Conservation (phyloP, 2,888 invertebrate genomes). For the Drosophila bunnanda region DNA sequence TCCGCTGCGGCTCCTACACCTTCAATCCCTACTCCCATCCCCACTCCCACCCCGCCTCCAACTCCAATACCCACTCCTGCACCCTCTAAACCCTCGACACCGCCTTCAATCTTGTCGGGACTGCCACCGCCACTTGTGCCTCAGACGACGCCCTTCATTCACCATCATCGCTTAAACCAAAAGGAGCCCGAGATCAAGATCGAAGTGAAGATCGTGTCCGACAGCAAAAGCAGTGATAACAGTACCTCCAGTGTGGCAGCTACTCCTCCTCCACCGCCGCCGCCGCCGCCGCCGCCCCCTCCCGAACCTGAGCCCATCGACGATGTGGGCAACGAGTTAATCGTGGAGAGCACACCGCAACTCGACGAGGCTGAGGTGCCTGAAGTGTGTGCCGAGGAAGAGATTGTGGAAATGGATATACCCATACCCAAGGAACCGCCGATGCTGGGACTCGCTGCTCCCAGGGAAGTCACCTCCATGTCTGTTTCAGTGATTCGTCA, state of each 20-base stretch:
- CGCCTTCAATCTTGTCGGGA: conserved; percentile 48
- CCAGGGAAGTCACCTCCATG: conserved; percentile 7
- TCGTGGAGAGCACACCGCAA: conserved; percentile 74
- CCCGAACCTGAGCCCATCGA: conserved; percentile 56
- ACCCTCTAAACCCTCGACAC: conserved; percentile 38
- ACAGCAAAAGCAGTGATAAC: conserved; percentile 60
- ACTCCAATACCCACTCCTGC: neutral
- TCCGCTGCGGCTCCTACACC: neutral
- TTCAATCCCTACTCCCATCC: neutral
- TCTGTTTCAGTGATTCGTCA: conserved; percentile 4
- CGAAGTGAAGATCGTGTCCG: conserved; percentile 84
- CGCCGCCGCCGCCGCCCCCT: conserved; percentile 20
- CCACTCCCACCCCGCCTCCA: neutral
- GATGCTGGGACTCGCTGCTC: neutral
- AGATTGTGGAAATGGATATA: conserved; percentile 61
- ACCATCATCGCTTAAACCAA: conserved; percentile 83
- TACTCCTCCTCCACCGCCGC: neutral
- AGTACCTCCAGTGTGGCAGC: conserved; percentile 26
- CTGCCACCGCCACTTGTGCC: conserved; percentile 80
- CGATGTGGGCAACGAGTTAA: conserved; percentile 63
- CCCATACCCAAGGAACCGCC: conserved; percentile 28
- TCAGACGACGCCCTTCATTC: conserved; percentile 76
- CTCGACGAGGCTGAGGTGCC: conserved; percentile 82
- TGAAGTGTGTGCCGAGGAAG: conserved; percentile 75
- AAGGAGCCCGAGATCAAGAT: conserved; percentile 84